Base-by-base conservation (phyloP, 1,140 invertebrate species). In the Drosophila watanabei region DNA sequence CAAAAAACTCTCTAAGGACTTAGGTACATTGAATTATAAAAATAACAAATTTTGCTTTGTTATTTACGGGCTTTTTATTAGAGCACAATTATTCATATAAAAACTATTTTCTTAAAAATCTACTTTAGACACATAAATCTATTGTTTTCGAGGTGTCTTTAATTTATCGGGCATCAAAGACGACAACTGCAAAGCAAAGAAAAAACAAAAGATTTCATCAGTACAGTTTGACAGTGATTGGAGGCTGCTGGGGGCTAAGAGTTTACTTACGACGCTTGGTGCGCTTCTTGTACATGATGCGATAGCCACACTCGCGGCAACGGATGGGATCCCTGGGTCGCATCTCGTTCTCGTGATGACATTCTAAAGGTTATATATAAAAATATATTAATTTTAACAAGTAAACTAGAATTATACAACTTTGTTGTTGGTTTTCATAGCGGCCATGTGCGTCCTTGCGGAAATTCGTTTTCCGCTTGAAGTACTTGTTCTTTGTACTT, bases 241-340 rank as follows among this genome's bases (percentile, higher is more conserved):
- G 18, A 63, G 72, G 11, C 61, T 68, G 14, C 73, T 33, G 18
- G 28, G n/a, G 10, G 1, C 0, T 7, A n/a, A n/a, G 2, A 13
- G 24, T 20, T 13, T 0, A 91, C 84, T 92, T 92, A 98, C 97
- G 95, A 95, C 98, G 95, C 94, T 99, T 99, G 49, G 98, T 99
- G 91, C 99, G 95, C 93, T 99, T 99, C 93, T 99, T 99, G 95
- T 99, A 99, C 97, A 99, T 99, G 59, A 99, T 99, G 92, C 99
- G 95, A 93, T 99, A 99, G 35, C 98, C 99, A 95, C 99, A 99
- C 95, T 99, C 98, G 93, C 98, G 95, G 93, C 99, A 99, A 93
- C 98, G 95, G 80, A 99, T 99, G 0, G 98, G 98, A 95, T 99
- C 99, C 94, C 97, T 96, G 2, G 98, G 96, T 81, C 97, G 96